Percentiles rank a stretch among this genome's conserved stretches.
Evolutionary conservation across 1,140 invertebrate genomes (phyloP).

Genomic region (Diachasma alloeum): DNA sequence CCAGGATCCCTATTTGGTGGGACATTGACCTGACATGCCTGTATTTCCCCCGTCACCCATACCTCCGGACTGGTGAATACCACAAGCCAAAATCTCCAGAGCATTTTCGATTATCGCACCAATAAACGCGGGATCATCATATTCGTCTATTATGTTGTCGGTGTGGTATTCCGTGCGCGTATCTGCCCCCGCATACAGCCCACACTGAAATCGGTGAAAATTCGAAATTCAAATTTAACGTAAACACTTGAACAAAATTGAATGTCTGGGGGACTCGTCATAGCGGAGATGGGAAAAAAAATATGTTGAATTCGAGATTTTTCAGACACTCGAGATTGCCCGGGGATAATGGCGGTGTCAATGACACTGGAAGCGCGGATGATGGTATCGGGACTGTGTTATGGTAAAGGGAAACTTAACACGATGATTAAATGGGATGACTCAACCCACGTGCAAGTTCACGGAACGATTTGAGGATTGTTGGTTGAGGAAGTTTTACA

Average conservation of each 20-base stretch:
- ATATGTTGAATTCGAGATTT: too few species aligned
- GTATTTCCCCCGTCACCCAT: slow-evolving; percentile 15
- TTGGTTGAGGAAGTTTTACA: background rate
- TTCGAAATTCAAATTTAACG: slow-evolving; percentile 14
- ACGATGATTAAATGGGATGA: background rate
- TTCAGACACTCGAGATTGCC: too few species aligned
- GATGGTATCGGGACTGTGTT: too few species aligned
- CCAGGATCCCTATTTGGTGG: slow-evolving; percentile 46
- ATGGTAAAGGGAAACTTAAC: too few species aligned
- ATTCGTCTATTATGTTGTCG: slow-evolving; percentile 2
- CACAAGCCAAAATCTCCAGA: background rate
- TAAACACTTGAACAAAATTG: slow-evolving; percentile 15
- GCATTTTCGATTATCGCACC: background rate
- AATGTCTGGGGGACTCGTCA: background rate
- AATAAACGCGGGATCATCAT: background rate
- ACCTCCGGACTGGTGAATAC: background rate
- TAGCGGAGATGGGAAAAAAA: background rate
- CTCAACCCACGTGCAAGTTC: background rate
- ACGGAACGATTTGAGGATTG: background rate
- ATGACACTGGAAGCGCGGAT: background rate
- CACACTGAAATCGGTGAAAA: background rate
- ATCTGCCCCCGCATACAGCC: background rate
- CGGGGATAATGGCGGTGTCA: background rate
- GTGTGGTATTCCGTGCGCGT: background rate
- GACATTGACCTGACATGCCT: slow-evolving; percentile 51